A percentile compares a stretch with the other conserved stretches of the same genome.
phyloP scores from a whole-genome alignment of 2,888 invertebrate species.

The Acleris emargana region DNA sequence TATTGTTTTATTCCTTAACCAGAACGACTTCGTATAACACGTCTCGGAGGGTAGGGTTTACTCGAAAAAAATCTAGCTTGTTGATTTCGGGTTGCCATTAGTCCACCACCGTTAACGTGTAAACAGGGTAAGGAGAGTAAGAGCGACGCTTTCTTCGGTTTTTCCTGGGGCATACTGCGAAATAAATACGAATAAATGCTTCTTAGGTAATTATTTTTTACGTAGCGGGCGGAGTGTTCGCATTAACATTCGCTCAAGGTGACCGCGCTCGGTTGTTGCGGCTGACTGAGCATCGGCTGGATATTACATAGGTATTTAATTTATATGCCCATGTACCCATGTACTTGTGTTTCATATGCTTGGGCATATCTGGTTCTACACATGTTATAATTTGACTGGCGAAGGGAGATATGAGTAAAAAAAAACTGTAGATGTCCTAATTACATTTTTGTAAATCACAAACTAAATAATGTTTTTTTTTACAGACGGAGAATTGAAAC shows the following conservation, averaged over 20 bases:
- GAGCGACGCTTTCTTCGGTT: too few species aligned
- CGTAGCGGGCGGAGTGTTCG: conserved; percentile 67
- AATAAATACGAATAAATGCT: conserved; percentile 9
- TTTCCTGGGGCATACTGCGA: not conserved
- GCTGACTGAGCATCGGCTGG: conserved; percentile 76
- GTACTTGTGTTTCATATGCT: conserved; percentile 6
- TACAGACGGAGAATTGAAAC: conserved; percentile 92
- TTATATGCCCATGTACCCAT: conserved; percentile 21
- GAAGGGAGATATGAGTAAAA: too few species aligned
- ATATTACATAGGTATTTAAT: conserved; percentile 41
- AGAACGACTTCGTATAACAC: too few species aligned
- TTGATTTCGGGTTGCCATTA: too few species aligned
- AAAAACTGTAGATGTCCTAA: too few species aligned
- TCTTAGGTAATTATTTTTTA: conserved; percentile 41
- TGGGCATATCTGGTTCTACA: not conserved
- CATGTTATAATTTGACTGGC: too few species aligned
- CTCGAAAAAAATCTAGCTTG: too few species aligned
- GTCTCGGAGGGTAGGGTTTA: too few species aligned
- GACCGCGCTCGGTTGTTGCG: conserved; percentile 75
- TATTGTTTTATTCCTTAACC: not conserved
- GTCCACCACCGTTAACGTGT: too few species aligned
- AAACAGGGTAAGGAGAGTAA: too few species aligned
- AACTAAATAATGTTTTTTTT: conserved; percentile 41
- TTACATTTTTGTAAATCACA: not conserved
- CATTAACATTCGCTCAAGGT: conserved; percentile 81